Evolutionary conservation across 2,888 invertebrate genomes (phyloP), one percentile per base, ranked within the genome.

Genomic region (Acrocera orbiculus): DNA sequence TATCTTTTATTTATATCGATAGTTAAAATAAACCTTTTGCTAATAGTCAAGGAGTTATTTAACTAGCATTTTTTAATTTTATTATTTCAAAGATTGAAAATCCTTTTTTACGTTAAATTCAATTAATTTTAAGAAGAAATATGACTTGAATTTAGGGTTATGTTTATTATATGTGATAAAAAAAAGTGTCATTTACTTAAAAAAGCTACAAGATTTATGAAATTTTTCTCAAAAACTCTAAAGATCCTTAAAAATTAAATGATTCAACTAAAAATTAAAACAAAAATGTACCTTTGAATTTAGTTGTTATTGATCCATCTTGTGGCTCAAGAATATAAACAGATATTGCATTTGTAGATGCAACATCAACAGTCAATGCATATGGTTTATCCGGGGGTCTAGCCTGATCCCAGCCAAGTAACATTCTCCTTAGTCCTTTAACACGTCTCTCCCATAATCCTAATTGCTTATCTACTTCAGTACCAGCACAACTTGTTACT

Each of bases 341-440:
- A 36, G 64, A 62, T 9, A 78, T 66, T 19, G 73, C 67, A 30
- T 67, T 69, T 40, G 64, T 73, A 51, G 68, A 76, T 35, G 66
- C 74, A 36, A 56, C 74, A 53, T 44, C 69, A 25, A 89, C 66
- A 8, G 74, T 75, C 1, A 89, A 80, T 13, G 78, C 62, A n/a
- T 76, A 71, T 0, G 87, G 85, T 5, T 76, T 70, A 49, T 81
- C 77, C 25, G 92, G 92, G 1, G 78, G 75, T 22, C 81, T 66
- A 9, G 83, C 76, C 58, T 86, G 82, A 47, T 87, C 83, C 66
- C 89, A 89, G 29, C 90, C 90, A 19, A 78, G 63, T 23, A 85
- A 70, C 69, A 93, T 76, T 25, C 70, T 62, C 39, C 69, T 52
- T 36, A 61, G 44, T n/a, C 60, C 61, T 49, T 60, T 59, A 5